Conservation (phyloP, 1,140 invertebrate genomes). For the Diuraphis noxia region DNA sequence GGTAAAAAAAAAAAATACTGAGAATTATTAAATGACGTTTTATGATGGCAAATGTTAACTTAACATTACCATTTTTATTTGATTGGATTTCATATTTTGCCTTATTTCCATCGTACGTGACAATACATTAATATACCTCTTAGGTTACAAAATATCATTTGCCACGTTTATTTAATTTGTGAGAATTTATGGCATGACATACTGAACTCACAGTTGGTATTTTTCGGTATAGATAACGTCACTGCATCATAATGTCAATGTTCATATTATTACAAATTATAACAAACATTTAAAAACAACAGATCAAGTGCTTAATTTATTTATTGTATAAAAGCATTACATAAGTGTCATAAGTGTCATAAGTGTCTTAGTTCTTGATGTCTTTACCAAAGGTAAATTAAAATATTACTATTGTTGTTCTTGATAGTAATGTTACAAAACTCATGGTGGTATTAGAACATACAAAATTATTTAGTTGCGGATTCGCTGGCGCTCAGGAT, state of each 20-base stretch:
- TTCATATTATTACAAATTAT: background rate
- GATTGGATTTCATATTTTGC: background rate
- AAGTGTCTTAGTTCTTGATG: background rate
- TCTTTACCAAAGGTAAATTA: background rate
- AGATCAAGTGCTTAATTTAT: background rate
- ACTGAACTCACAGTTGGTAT: background rate
- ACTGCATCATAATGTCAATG: background rate
- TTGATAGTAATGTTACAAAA: background rate
- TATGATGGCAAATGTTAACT: background rate
- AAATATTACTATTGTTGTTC: background rate
- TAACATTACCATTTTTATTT: background rate
- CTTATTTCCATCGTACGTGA: background rate
- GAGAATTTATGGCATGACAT: background rate
- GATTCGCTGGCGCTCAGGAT: background rate
- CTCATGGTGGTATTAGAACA: background rate
- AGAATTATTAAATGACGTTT: background rate
- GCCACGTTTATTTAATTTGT: background rate
- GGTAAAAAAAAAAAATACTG: background rate
- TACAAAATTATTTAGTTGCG: background rate
- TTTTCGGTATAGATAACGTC: conserved; percentile 10
- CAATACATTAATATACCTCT: background rate
- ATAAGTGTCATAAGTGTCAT: background rate
- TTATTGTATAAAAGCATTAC: background rate
- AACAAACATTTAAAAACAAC: background rate
- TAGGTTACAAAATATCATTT: background rate